A percentile compares a stretch with the other conserved stretches of the same genome.
phyloP scores from a whole-genome alignment of 2,797 vertebrate species.

The Acipenser transmontanus region DNA sequence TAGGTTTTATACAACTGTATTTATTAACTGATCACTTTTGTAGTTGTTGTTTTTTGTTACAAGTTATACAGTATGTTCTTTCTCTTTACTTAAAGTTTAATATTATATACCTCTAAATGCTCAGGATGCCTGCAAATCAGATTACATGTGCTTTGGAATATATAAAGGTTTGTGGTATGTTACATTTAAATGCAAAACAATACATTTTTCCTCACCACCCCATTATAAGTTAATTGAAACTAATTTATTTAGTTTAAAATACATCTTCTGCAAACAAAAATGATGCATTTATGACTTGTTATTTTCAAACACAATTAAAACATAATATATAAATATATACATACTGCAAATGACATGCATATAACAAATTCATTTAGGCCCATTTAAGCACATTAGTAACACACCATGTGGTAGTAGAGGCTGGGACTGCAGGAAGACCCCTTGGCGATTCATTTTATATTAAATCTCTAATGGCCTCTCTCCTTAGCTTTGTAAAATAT shows the following conservation, averaged over 20 bases:
- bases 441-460: conserved; percentile 99
- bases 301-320: conserved; percentile 99
- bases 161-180: no score
- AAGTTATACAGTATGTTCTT: no score
- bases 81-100: no score
- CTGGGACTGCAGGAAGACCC: conserved; percentile 91
- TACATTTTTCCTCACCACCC: conserved; percentile 17
- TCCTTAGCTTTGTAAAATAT: conserved; percentile 78
- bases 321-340: conserved; percentile 99
- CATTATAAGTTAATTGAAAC: conserved; percentile 89
- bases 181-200: no score
- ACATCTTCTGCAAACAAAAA: conserved; percentile 62
- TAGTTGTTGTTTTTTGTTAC: no score
- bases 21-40: no score
- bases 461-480: conserved; percentile 98
- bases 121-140: no score
- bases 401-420: conserved; percentile 97
- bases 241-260: conserved; percentile 92
- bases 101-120: no score
- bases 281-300: conserved; percentile 82
- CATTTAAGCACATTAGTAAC: conserved; percentile 99
- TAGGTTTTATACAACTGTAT: no score
- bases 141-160: no score
- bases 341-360: conserved; percentile 98
- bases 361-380: conserved; percentile 98